Base-by-base conservation (phyloP, 2,113 vertebrate species). In the Pedetes capensis region DNA sequence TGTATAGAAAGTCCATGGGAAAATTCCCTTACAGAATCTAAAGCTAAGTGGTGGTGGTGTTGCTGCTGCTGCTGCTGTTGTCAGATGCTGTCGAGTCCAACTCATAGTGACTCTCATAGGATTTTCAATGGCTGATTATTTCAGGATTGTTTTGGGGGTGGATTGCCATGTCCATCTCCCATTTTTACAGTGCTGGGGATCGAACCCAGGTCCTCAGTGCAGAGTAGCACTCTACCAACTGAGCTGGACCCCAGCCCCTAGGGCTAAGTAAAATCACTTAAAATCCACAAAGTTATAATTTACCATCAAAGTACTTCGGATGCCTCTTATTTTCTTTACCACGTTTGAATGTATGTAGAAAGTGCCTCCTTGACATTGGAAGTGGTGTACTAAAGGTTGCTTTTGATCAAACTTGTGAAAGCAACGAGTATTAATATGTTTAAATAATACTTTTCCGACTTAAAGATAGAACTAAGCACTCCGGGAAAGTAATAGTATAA, bases 351-450 rank as follows among this genome's bases (percentile, higher is more conserved):
- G 14, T 14, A 66, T 32, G 32, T n/a, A 5, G 59, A 71, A 42
- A 29, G 29, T 44, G 25, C 53, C 59, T 87, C 39, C 53, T 80
- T 83, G 39, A 34, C 17, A 32, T 81, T 71, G 42, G 59, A 79
- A 63, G 13, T 29, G 42, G 20, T 37, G 3, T 29, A 34, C 7
- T 55, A 47, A 94, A 83, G 27, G 27, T 44, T 87, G 37, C 76
- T 95, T 96, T 95, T 85, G 79, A 74, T 91, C 74, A 76, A 78
- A 53, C 34, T 72, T 39, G 8, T 69, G 49, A 93, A 97, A 93
- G 87, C 68, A 39, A 12, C n/a, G 49, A 29, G n/a, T 1, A n/a
- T 83, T 76, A 42, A 93, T 27, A 69, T 61, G 84, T 82, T 76
- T 91, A 95, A 95, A 91, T 63, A 66, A 64, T 84, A 74, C 81